Percentiles rank a stretch among this genome's conserved stretches.
phyloP scores from a whole-genome alignment of 2,113 vertebrate species.

The Parotia lawesii region DNA sequence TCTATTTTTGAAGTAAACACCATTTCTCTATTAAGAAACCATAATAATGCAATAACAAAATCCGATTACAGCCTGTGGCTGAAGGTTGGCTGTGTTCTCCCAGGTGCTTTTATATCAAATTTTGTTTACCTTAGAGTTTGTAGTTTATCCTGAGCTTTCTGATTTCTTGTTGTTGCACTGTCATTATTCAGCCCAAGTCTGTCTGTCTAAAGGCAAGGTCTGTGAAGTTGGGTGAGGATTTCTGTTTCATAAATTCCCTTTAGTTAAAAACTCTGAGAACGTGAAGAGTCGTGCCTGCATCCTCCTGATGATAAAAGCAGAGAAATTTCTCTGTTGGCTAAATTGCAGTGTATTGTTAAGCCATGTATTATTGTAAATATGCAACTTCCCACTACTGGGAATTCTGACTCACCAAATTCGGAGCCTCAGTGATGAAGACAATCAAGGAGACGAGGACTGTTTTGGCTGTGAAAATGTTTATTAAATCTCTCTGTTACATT shows the following conservation, averaged over 20 bases:
- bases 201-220: neutral
- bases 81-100: neutral
- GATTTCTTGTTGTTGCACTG: neutral
- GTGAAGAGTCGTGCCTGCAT: neutral
- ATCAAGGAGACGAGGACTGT: neutral
- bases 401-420: slow-evolving; percentile 28
- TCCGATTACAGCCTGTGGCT: neutral
- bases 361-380: neutral
- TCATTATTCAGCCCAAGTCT: neutral
- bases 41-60: neutral
- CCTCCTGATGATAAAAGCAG: neutral
- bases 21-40: neutral
- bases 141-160: neutral
- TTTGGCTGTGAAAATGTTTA: neutral
- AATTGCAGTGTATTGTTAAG: neutral
- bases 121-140: neutral
- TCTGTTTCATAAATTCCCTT: neutral
- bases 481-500: neutral
- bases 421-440: neutral
- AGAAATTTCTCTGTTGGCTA: neutral
- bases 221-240: neutral
- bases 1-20: neutral
- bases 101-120: neutral
- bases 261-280: neutral
- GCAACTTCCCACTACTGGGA: slow-evolving; percentile 6